A percentile compares a stretch with the other conserved stretches of the same genome.
phyloP scores from a whole-genome alignment of 2,888 invertebrate genomes.

The Glaucopsyche alexis region DNA sequence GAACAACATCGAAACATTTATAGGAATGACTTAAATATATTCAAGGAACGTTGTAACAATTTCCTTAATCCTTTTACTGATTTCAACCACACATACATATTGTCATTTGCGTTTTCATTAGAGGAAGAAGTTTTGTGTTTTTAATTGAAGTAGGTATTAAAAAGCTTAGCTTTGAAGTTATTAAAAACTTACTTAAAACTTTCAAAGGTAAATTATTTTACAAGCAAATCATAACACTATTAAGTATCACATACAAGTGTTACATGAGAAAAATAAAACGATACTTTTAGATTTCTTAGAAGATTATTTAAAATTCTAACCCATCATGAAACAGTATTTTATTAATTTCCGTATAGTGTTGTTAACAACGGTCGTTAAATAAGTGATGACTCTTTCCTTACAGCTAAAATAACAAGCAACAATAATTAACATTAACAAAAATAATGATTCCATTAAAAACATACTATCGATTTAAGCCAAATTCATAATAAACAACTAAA shows the following conservation, averaged over 20 bases:
- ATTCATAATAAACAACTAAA: neutral
- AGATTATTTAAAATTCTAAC: neutral
- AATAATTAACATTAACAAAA: neutral
- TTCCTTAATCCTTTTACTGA: neutral
- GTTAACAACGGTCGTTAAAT: too few species aligned
- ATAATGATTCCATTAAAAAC: neutral
- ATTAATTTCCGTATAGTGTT: neutral
- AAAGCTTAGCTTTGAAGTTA: too few species aligned
- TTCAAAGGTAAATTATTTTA: too few species aligned
- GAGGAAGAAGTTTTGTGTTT: neutral
- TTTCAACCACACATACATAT: neutral
- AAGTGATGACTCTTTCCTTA: neutral
- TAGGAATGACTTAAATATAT: conserved; percentile 16
- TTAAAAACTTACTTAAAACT: too few species aligned
- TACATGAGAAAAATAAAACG: neutral
- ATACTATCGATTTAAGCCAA: neutral
- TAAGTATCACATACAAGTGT: too few species aligned
- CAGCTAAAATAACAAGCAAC: conserved; percentile 13
- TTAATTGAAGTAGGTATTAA: too few species aligned
- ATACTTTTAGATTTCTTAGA: neutral
- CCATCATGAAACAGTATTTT: neutral
- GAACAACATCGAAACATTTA: conserved; percentile 9
- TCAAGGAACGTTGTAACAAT: conserved; percentile 1
- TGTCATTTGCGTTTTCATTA: neutral
- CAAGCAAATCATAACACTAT: too few species aligned